These are phyloP conservation scores for Eupeodes latifasciatus DNA, from an alignment of 2,888 invertebrate species.

Conservation along the genomic window DNA sequence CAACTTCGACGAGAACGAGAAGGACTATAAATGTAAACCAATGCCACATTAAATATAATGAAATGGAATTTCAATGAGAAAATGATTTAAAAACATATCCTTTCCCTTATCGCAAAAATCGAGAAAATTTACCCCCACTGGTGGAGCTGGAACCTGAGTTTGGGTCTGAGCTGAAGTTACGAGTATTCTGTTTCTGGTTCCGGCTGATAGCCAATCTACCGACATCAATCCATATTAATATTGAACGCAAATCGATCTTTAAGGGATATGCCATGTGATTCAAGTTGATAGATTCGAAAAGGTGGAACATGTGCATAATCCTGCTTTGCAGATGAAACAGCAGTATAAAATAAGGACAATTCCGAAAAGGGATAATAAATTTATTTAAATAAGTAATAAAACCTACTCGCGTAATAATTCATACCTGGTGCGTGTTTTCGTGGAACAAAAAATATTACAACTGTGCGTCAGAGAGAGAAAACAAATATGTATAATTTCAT, in stretches of 20 bases:
- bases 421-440: conserved; percentile 6
- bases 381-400: conserved; percentile 41
- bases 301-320: conserved; percentile 28
- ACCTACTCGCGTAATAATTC: background rate
- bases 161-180: background rate
- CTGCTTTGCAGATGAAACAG: conserved; percentile 7
- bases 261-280: conserved; percentile 53
- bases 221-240: conserved; percentile 57
- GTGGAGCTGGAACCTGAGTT: background rate
- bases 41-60: conserved; percentile 53
- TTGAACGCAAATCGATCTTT: conserved; percentile 47
- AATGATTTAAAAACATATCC: conserved; percentile 66
- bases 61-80: conserved; percentile 69
- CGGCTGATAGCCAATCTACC: conserved; percentile 18
- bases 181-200: background rate
- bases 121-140: background rate
- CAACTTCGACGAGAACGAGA: background rate
- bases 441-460: conserved; percentile 48
- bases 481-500: conserved; percentile 43
- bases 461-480: conserved; percentile 47
- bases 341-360: conserved; percentile 26
- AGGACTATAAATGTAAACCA: conserved; percentile 28
- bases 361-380: conserved; percentile 25
- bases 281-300: conserved; percentile 53
- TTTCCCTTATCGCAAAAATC: conserved; percentile 49